These are phyloP conservation scores for Otolemur crassicaudatus DNA, from an alignment of 2,797 vertebrate genomes.

Conservation along the genomic window DNA sequence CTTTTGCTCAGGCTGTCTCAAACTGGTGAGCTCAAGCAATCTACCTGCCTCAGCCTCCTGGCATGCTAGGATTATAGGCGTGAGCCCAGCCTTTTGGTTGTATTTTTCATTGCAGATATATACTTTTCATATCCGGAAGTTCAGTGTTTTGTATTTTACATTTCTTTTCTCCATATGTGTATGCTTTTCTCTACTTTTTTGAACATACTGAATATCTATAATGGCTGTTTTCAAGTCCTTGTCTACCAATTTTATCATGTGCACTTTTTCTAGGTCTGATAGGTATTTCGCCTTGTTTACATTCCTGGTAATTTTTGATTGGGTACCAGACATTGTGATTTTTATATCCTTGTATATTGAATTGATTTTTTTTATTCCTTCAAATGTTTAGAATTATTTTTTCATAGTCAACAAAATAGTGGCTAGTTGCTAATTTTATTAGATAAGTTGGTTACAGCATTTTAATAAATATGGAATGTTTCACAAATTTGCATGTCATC, in stretches of 20 bases:
- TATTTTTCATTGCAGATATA: not conserved
- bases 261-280: not conserved
- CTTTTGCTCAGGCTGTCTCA: too few species aligned
- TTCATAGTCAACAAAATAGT: too few species aligned
- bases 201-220: not conserved
- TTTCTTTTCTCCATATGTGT: not conserved
- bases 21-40: too few species aligned
- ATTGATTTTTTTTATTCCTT: not conserved
- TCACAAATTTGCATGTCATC: too few species aligned
- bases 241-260: not conserved
- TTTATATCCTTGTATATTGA: constrained; percentile 30
- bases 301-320: constrained; percentile 18
- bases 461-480: too few species aligned
- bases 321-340: constrained; percentile 45
- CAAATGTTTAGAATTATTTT: constrained; percentile 16
- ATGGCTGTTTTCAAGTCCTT: constrained; percentile 23
- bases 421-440: too few species aligned
- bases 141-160: not conserved
- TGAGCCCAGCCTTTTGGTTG: too few species aligned
- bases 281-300: constrained; percentile 25
- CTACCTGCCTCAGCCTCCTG: too few species aligned
- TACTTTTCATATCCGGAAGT: constrained; percentile 12
- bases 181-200: not conserved
- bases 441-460: too few species aligned
- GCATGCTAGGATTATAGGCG: too few species aligned